Evolutionary conservation across 2,113 vertebrate species (phyloP), one percentile per base, ranked within the genome.

Genomic region (Aphelocoma coerulescens): DNA sequence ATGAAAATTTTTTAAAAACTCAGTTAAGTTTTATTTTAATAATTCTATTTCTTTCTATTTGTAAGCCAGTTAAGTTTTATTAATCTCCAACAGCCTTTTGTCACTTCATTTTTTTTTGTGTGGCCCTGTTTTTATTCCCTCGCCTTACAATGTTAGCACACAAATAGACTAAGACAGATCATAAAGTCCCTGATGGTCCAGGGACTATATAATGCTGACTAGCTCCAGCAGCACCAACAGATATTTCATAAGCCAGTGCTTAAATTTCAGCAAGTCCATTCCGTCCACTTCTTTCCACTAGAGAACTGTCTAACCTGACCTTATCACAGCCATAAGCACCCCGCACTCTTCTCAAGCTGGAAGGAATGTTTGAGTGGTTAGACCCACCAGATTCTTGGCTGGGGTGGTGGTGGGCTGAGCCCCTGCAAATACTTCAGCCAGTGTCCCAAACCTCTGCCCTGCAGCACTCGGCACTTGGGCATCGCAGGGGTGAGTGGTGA

Each of bases 151-250:
- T 89, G 96, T 97, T 98, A 97, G 89, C 93, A 94, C 96, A 97
- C 95, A 98, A 97, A 98, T 95, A 97, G 96, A 93, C 89, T 92
- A 96, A 98, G 96, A 97, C 95, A 97, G 96, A 97, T 96, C 30
- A 0, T 97, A 97, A 97, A 97, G 89, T 97, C 95, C 94, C 96
- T 90, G 84, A 85, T 97, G 97, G 97, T 97, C 96, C 94, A 93
- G 91, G 93, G 95, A 78, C 96, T 97, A 48, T 83, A 92, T 95
- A 98, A 94, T 62, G 81, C 97, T 97, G 96, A 97, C 91, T 94
- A 90, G 89, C 65, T 96, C 49, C 65, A 96, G 96, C 96, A 97
- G 69, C 0, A 16, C 95, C 96, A 97, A 95, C 85, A 97, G 96
- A 84, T 96, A 92, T 94, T 97, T 95, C 95, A 49, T 87, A 93